phyloP scores from a whole-genome alignment of 2,888 invertebrate species.

The Oscheius sp. region DNA sequence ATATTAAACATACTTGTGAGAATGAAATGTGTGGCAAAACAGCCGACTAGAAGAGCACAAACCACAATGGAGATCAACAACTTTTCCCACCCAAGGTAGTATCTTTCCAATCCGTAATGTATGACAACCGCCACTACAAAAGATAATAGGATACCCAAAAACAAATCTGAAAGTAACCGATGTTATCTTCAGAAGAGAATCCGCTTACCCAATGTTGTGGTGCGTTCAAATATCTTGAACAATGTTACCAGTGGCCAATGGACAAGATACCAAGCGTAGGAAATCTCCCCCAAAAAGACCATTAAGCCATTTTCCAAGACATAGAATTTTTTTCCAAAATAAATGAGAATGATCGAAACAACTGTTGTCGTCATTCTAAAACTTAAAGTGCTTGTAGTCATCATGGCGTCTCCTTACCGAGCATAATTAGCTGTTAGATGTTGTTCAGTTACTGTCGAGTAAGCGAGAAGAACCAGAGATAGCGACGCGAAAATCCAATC shows the following conservation, averaged over 20 bases:
- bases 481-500: background rate
- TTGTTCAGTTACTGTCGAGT: background rate
- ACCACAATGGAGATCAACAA: background rate
- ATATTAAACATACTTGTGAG: no score
- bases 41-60: background rate
- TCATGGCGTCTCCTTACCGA: background rate
- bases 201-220: background rate
- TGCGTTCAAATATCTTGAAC: background rate
- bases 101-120: background rate
- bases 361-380: background rate
- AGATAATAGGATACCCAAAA: background rate
- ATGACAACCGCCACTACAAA: background rate
- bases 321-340: background rate
- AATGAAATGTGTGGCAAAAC: no score
- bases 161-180: background rate
- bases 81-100: background rate
- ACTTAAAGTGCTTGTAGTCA: no score
- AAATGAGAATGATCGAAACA: background rate
- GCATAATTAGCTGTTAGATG: background rate
- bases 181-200: background rate
- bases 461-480: background rate
- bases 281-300: slow-evolving; percentile 15
- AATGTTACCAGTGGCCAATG: slow-evolving; percentile 9
- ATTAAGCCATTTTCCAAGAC: background rate
- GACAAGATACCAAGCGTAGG: slow-evolving; percentile 15